These are phyloP conservation scores for Ligdia adustata DNA, from an alignment of 2,888 invertebrate species.

Conservation along the genomic window DNA sequence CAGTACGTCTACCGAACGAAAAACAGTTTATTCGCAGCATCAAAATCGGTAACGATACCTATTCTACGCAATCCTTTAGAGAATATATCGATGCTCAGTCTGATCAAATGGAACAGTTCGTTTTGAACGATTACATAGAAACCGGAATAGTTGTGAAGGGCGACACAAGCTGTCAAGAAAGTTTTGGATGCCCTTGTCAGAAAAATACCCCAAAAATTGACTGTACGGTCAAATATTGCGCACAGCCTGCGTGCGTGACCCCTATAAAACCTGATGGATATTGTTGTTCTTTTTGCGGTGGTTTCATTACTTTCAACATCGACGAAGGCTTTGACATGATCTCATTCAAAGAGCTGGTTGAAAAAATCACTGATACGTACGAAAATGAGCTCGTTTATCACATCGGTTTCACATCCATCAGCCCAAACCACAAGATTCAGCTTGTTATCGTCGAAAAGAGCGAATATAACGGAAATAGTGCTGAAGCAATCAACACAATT, in stretches of 20 bases:
- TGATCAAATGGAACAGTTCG: constrained; percentile 48
- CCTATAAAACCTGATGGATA: constrained; percentile 69
- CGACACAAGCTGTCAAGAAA: constrained; percentile 41
- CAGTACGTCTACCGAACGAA: constrained; percentile 53
- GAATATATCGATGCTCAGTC: constrained; percentile 26
- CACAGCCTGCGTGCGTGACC: constrained; percentile 55
- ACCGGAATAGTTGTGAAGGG: constrained; percentile 42
- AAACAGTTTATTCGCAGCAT: constrained; percentile 52
- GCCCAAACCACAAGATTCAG: constrained; percentile 51
- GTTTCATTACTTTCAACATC: constrained; percentile 55
- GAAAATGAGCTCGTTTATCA: constrained; percentile 55
- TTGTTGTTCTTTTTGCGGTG: constrained; percentile 74
- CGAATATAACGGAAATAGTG: constrained; percentile 63
- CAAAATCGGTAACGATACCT: constrained; percentile 44
- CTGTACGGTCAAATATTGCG: constrained; percentile 63
- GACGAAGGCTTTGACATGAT: constrained; percentile 58
- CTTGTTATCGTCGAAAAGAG: constrained; percentile 65
- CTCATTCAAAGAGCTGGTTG: constrained; percentile 55
- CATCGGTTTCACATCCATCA: constrained; percentile 50
- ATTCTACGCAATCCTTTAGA: constrained; percentile 33
- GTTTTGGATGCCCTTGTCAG: constrained; percentile 70
- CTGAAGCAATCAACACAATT: constrained; percentile 56
- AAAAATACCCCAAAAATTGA: constrained; percentile 49
- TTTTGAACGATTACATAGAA: constrained; percentile 41
- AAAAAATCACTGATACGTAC: constrained; percentile 47